Percentiles rank a stretch among this genome's conserved stretches.
These are phyloP conservation scores for Dinothrombium tinctorium DNA, from an alignment of 1,140 invertebrate species.

Conservation along the genomic window DNA sequence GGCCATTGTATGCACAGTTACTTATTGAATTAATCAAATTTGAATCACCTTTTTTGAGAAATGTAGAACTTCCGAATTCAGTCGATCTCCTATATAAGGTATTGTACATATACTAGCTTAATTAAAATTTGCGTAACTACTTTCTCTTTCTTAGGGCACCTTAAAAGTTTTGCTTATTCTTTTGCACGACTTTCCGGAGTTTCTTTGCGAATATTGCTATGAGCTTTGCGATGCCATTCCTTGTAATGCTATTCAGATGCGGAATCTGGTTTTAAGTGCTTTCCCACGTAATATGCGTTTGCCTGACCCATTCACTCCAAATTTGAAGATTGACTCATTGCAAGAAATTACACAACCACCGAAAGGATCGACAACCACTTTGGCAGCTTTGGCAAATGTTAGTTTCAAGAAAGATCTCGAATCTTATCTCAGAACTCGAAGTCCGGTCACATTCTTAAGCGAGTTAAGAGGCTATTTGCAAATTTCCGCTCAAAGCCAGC, in stretches of 20 bases:
- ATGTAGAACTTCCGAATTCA: conserved; percentile 79
- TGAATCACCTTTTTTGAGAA: conserved; percentile 80
- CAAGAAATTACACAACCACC: conserved; percentile 55
- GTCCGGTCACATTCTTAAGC: conserved; percentile 82
- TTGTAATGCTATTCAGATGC: conserved; percentile 95
- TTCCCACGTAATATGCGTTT: conserved; percentile 92
- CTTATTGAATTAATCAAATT: conserved; percentile 90
- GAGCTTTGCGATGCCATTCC: conserved; percentile 98
- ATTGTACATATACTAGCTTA: background rate
- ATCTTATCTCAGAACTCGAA: conserved; percentile 76
- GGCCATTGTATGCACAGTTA: conserved; percentile 45
- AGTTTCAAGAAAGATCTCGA: conserved; percentile 45
- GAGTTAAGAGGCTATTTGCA: conserved; percentile 74
- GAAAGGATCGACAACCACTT: background rate
- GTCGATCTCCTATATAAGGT: conserved; percentile 69
- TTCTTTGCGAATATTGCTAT: conserved; percentile 95
- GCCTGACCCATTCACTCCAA: conserved; percentile 92
- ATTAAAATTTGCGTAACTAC: conserved; percentile 4
- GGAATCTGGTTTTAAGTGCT: conserved; percentile 88
- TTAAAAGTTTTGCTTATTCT: conserved; percentile 81
- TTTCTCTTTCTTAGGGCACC: conserved; percentile 39
- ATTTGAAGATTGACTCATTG: conserved; percentile 84
- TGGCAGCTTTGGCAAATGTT: background rate
- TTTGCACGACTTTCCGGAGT: conserved; percentile 96
- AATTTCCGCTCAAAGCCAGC: conserved; percentile 10